phyloP scores from a whole-genome alignment of 2,888 invertebrate genomes.

The Nycteola revayana region DNA sequence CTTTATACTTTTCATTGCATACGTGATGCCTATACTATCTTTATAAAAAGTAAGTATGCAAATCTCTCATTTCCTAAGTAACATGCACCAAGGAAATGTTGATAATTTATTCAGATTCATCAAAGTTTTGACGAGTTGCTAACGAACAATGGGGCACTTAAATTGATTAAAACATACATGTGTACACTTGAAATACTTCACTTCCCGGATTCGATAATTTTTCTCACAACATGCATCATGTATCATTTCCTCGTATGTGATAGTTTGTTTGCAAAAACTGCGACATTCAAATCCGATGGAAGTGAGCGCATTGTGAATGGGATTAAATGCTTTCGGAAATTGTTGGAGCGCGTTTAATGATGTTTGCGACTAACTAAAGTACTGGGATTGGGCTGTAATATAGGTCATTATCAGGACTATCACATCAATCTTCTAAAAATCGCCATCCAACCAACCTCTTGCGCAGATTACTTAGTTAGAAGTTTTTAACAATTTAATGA shows the following conservation, averaged over 20 bases:
- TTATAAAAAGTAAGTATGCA: no score
- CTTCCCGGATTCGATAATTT: slow-evolving; percentile 47
- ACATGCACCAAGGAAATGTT: slow-evolving; percentile 39
- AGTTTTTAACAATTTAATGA: no score
- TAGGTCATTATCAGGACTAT: no score
- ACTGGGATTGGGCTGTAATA: no score
- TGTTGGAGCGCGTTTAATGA: no score
- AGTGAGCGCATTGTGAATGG: slow-evolving; percentile 16
- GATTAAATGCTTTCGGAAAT: slow-evolving; percentile 26
- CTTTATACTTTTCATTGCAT: no score
- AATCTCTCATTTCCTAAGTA: no score
- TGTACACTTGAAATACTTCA: slow-evolving; percentile 20
- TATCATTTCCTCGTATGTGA: slow-evolving; percentile 40
- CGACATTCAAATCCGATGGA: slow-evolving; percentile 29
- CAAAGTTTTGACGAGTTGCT: slow-evolving; percentile 34
- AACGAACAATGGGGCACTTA: slow-evolving; percentile 41
- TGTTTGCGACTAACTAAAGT: no score
- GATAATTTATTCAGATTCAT: slow-evolving; percentile 33
- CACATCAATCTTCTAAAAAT: no score
- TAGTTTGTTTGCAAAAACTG: slow-evolving; percentile 25
- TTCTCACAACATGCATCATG: slow-evolving; percentile 41
- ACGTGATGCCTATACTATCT: no score
- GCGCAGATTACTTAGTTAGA: no score
- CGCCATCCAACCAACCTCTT: no score
- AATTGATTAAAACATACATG: slow-evolving; percentile 26